Evolutionary conservation across 2,797 vertebrate species (phyloP).

Genomic region (Brachyalestes nurse): DNA sequence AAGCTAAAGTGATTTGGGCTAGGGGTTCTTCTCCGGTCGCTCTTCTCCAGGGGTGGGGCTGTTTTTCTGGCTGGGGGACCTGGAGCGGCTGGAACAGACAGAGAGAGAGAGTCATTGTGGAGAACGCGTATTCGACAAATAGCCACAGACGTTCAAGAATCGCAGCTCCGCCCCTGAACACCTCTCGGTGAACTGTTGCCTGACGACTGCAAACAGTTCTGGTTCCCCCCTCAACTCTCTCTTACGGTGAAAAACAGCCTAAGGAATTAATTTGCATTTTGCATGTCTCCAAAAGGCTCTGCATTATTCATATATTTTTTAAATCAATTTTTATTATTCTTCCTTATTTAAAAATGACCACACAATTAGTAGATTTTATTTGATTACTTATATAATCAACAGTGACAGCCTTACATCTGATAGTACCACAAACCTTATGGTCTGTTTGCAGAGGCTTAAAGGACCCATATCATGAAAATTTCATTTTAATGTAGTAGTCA

Average conservation of each 20-base stretch:
- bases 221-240: no score
- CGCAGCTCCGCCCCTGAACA: slow-evolving; percentile 13
- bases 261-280: no score
- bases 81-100: slow-evolving; percentile 52
- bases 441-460: background rate
- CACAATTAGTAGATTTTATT: no score
- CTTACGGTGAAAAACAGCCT: no score
- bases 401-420: background rate
- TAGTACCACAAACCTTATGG: background rate
- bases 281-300: no score
- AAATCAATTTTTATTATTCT: no score
- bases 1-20: slow-evolving; percentile 12
- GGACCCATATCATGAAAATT: background rate
- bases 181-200: background rate
- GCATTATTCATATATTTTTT: no score
- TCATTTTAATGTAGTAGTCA: no score
- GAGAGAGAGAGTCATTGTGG: slow-evolving; percentile 11
- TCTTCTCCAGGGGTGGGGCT: slow-evolving; percentile 46
- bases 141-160: background rate
- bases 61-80: slow-evolving; percentile 57
- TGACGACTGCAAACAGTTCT: no score
- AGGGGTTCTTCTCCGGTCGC: slow-evolving; percentile 32
- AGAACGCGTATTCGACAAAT: slow-evolving; percentile 6
- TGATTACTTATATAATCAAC: background rate
- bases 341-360: no score